These are phyloP conservation scores for Adelges cooleyi DNA, from an alignment of 1,140 invertebrate species.

Conservation along the genomic window DNA sequence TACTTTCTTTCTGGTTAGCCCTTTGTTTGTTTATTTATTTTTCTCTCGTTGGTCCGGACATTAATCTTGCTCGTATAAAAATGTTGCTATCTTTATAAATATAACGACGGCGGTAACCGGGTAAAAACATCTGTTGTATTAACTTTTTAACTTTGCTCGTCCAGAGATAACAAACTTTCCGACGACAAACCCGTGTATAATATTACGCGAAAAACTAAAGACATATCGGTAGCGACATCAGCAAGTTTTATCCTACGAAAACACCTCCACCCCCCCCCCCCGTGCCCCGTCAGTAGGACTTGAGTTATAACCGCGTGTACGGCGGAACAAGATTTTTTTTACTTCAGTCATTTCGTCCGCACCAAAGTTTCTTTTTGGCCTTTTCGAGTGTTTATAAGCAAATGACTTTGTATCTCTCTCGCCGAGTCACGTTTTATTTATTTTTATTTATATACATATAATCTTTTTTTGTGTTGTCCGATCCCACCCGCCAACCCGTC, in stretches of 20 bases:
- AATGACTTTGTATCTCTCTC: background rate
- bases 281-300: background rate
- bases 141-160: conserved; percentile 25
- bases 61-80: conserved; percentile 22
- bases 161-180: conserved; percentile 20
- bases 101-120: background rate
- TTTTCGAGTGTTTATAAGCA: background rate
- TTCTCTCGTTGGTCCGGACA: too few relatives aligned
- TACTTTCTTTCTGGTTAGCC: background rate
- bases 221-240: conserved; percentile 14
- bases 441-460: too few relatives aligned
- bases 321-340: background rate
- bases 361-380: background rate
- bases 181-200: conserved; percentile 7
- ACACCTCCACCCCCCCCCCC: too few relatives aligned
- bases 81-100: conserved; percentile 24
- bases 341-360: background rate
- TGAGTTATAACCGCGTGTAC: background rate
- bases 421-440: too few relatives aligned
- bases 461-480: too few relatives aligned
- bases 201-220: conserved; percentile 19
- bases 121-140: conserved; percentile 24
- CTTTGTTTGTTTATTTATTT: too few relatives aligned
- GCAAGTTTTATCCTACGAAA: conserved; percentile 1
- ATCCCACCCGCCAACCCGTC: too few relatives aligned